Base-by-base conservation (phyloP, 2,888 invertebrate genomes). In the Zygogramma bicolorata region DNA sequence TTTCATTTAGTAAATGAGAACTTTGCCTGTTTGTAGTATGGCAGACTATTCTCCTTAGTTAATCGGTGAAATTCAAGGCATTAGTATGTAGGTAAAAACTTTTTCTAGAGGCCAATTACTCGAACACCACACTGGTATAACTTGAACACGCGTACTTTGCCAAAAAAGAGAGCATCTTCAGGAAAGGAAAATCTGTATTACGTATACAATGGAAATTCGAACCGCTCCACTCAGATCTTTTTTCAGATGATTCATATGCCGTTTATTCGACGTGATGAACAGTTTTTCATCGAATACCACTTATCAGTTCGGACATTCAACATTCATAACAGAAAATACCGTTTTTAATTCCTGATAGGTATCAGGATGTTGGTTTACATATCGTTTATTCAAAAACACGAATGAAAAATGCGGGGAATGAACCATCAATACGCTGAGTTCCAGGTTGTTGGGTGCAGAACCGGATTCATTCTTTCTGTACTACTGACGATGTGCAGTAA, bases 331-430 rank as follows among this genome's bases (percentile, higher is more conserved):
- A 22, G 10, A 62, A 68, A 68, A 67, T 67, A 60, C 46, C 53
- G 53, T 68, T 68, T 68, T 68, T 68, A 62, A 68, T 68, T 61
- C 42, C 59, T 42, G 62, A 68, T 62, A 53, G 25, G 62, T 62
- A 61, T 62, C 62, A 25, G 27, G 25, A 62, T 34, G 22, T 68
- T 68, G 38, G 68, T 68, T 68, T 68, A 62, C 38, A 60, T 60
- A 60, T 38, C 38, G 34, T 60, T 38, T n/a, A 53, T 53, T 53
- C 5, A 7, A 53, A 60, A 60, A 60, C 29, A 29, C 38, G 20
- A 60, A 60, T 38, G 10, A 60, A 60, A 34, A 34, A 34, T 53
- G 22, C 13, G n/a, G 25, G 4, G 6, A 6, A 53, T 53, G 25
- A 5, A n/a, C 53, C 27, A 27, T 53, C 2, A 53, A n/a, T 53